Base-by-base conservation (phyloP, 2,888 invertebrate species). In the Spilosoma lubricipeda region DNA sequence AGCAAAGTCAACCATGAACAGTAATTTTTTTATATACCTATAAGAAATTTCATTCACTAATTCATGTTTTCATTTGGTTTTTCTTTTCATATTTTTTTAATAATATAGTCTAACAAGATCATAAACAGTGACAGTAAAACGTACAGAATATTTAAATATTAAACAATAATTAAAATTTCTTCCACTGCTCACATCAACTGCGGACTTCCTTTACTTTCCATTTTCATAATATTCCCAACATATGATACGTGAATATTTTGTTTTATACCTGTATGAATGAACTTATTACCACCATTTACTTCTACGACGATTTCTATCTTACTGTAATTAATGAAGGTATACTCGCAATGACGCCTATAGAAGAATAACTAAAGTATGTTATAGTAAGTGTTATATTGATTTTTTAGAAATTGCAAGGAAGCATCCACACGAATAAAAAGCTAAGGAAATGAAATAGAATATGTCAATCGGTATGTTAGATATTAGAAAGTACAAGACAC, bases 131-230 rank as follows among this genome's bases (percentile, higher is more conserved):
- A 39, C 27, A 70, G 30, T 70, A 20, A 65, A 52, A 27, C 23
- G 20, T n/a, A 33, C 13, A 27, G n/a, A 65, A 20, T 5, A 39
- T n/a, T 56, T 52, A 27, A 36, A 33, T 75, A n/a, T 36, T 52
- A 27, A 36, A 33, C 74, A n/a, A 48, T 48, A 65, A 13, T 74
- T 13, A 65, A 33, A 71, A 18, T 27, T 66, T 45, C 56, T 23
- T 59, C 74, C 80, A 72, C 72, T 68, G 65, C 36, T 20, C 9
- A 65, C 56, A 42, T 70, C 72, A 80, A 77, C 70, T 72, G 56
- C 23, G 27, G 13, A 39, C 72, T 82, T 85, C 80, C 85, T 74
- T 11, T n/a, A 78, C 80, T 82, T 82, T 84, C 82, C 70, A 77
- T 66, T 42, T 73, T 48, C 73, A 73, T 71, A 79, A 56, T 66